phyloP scores from a whole-genome alignment of 2,888 invertebrate species.

The Cistogaster globosa region DNA sequence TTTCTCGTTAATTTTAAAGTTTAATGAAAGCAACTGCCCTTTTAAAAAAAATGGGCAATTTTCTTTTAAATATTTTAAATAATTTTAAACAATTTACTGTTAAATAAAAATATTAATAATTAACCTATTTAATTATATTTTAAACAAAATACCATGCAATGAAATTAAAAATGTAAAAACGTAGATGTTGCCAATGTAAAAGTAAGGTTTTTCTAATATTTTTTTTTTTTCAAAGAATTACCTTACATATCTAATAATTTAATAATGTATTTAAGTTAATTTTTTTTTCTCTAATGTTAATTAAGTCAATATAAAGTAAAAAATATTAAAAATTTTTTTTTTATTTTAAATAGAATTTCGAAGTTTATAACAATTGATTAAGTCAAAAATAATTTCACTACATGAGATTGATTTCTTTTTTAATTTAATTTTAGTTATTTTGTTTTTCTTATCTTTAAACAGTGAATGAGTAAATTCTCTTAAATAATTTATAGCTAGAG shows the following conservation, averaged over 20 bases:
- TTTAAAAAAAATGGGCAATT: not conserved
- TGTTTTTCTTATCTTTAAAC: not conserved
- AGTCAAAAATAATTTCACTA: slow-evolving; percentile 16
- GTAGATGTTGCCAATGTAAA: not conserved
- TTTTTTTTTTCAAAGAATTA: slow-evolving; percentile 56
- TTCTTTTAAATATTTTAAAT: not conserved
- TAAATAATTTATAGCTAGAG: not conserved
- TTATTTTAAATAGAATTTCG: too few species aligned
- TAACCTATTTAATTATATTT: not conserved
- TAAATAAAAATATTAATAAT: not conserved
- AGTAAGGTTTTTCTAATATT: slow-evolving; percentile 50
- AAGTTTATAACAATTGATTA: not conserved
- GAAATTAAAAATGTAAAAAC: slow-evolving; percentile 12
- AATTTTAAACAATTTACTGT: not conserved
- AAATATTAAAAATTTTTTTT: not conserved
- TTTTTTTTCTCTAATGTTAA: not conserved
- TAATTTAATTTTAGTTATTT: slow-evolving; percentile 4
- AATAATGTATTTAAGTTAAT: slow-evolving; percentile 28
- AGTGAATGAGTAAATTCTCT: slow-evolving; percentile 15
- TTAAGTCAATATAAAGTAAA: slow-evolving; percentile 55
- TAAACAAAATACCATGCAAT: slow-evolving; percentile 1
- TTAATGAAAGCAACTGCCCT: not conserved
- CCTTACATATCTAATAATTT: slow-evolving; percentile 26
- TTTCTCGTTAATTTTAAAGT: too few species aligned
- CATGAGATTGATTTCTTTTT: slow-evolving; percentile 38